These are phyloP conservation scores for Ashinkailepas kermadecensis DNA, from an alignment of 2,888 invertebrate genomes.

Conservation along the genomic window DNA sequence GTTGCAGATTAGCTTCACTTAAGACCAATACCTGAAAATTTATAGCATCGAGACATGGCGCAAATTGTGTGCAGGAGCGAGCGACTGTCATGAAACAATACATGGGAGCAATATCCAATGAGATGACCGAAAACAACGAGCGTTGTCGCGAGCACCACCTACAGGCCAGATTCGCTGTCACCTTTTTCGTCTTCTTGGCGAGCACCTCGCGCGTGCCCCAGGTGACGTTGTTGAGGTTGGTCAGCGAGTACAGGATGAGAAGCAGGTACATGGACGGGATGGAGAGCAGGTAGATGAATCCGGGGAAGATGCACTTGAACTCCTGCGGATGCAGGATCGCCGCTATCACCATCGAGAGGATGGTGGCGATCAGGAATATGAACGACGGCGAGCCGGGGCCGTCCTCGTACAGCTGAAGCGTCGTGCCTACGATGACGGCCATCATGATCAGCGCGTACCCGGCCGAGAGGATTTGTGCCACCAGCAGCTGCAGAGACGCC, in stretches of 20 bases:
- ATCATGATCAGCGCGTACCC: conserved; percentile 97
- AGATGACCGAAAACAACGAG: neutral
- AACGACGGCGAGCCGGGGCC: conserved; percentile 95
- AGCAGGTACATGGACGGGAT: conserved; percentile 97
- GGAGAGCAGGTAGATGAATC: conserved; percentile 83
- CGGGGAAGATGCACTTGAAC: conserved; percentile 88
- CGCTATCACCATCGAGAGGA: conserved; percentile 90
- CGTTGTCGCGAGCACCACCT: too few species aligned
- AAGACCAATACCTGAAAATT: too few species aligned
- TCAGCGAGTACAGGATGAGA: conserved; percentile 88
- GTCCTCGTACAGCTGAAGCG: conserved; percentile 93
- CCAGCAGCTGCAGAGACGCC: conserved; percentile 57
- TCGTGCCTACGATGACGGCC: conserved; percentile 98
- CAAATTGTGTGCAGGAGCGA: too few species aligned
- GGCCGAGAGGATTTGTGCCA: conserved; percentile 90
- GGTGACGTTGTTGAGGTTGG: conserved; percentile 89
- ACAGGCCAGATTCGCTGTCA: conserved; percentile 38
- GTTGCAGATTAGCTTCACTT: too few species aligned
- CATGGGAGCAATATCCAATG: too few species aligned
- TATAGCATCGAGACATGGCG: too few species aligned
- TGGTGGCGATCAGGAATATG: conserved; percentile 91
- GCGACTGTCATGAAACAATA: too few species aligned
- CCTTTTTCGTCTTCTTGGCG: conserved; percentile 85
- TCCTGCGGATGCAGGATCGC: conserved; percentile 97
- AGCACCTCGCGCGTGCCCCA: conserved; percentile 96